A percentile compares a stretch with the other conserved stretches of the same genome.
These are phyloP conservation scores for Drosophila ficusphila DNA, from an alignment of 1,140 invertebrate genomes.

Conservation along the genomic window DNA sequence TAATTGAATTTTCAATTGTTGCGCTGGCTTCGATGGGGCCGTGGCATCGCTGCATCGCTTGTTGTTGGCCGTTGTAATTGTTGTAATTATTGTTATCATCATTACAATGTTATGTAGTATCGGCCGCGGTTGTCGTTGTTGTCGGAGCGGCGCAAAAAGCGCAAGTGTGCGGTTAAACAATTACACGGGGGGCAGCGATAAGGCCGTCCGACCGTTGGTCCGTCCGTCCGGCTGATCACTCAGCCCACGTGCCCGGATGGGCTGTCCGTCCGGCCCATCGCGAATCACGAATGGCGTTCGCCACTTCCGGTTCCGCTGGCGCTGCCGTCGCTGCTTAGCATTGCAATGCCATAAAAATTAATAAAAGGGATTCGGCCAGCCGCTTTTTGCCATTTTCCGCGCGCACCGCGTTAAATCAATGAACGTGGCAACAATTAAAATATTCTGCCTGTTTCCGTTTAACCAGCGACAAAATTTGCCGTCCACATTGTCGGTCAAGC, in stretches of 20 bases:
- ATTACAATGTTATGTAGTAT: slow-evolving; percentile 65
- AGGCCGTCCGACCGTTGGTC: slow-evolving; percentile 5
- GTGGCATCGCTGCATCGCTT: slow-evolving; percentile 10
- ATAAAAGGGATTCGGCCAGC: slow-evolving; percentile 38
- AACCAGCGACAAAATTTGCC: slow-evolving; percentile 24
- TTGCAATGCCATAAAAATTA: slow-evolving; percentile 40
- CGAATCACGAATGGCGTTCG: slow-evolving; percentile 67
- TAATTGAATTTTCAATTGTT: slow-evolving; percentile 83
- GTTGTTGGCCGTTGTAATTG: slow-evolving; percentile 48
- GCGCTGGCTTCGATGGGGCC: slow-evolving; percentile 35
- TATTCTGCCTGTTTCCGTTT: slow-evolving; percentile 71
- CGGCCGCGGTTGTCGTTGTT: slow-evolving; percentile 31
- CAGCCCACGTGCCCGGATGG: slow-evolving; percentile 18
- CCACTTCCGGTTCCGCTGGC: slow-evolving; percentile 71
- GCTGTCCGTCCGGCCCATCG: neutral
- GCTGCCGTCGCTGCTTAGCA: slow-evolving; percentile 56
- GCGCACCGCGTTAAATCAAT: slow-evolving; percentile 60
- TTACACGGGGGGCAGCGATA: slow-evolving; percentile 46
- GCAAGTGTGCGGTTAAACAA: slow-evolving; percentile 73
- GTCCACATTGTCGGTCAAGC: neutral
- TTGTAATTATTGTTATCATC: slow-evolving; percentile 66
- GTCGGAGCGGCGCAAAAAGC: slow-evolving; percentile 49
- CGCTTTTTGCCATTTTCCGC: slow-evolving; percentile 16
- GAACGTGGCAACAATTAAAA: slow-evolving; percentile 78
- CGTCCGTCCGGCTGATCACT: slow-evolving; percentile 4